phyloP scores from a whole-genome alignment of 2,888 invertebrate genomes.

The Tipula confusa region DNA sequence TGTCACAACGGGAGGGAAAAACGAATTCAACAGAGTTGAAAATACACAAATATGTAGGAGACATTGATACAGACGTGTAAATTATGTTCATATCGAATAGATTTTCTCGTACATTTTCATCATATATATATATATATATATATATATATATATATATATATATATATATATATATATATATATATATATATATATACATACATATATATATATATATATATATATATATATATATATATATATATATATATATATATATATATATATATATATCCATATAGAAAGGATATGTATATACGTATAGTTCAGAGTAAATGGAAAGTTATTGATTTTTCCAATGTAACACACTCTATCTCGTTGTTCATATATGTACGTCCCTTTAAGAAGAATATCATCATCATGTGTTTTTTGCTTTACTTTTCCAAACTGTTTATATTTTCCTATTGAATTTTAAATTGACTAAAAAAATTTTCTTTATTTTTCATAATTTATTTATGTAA shows the following conservation, averaged over 20 bases:
- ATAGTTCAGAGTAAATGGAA: not conserved
- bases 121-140: not conserved
- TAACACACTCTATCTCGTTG: not conserved
- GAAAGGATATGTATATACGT: not conserved
- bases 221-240: no score
- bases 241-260: no score
- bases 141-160: not conserved
- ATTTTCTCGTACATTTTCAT: constrained; percentile 12
- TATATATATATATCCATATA: no score
- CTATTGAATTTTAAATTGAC: constrained; percentile 25
- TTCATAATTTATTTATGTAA: constrained; percentile 5
- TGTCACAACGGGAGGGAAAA: constrained; percentile 25
- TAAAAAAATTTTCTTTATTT: no score
- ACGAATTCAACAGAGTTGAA: constrained; percentile 25
- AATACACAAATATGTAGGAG: constrained; percentile 12
- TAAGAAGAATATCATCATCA: not conserved
- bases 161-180: no score
- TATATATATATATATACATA: no score
- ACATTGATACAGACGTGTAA: constrained; percentile 25
- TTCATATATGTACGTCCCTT: not conserved
- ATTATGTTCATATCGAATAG: constrained; percentile 8
- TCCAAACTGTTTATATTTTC: not conserved
- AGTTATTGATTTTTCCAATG: not conserved
- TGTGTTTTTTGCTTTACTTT: not conserved
- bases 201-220: not conserved